phyloP scores from a whole-genome alignment of 2,888 invertebrate genomes.

The Coenonympha glycerion region DNA sequence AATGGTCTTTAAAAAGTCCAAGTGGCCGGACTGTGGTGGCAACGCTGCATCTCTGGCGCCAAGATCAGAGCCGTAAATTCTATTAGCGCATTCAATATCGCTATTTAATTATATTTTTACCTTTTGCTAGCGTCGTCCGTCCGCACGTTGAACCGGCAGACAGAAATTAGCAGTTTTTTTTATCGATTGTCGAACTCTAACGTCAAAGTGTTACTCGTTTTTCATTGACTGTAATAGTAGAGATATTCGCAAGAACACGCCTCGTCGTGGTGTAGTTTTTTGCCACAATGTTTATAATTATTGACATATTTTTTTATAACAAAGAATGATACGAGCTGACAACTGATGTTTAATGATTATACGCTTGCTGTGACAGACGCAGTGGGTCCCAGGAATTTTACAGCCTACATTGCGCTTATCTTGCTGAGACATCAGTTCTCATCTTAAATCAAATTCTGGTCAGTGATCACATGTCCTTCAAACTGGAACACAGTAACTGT shows the following conservation, averaged over 20 bases:
- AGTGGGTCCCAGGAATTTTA: too few species aligned
- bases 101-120: conserved; percentile 6
- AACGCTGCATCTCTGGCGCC: neutral
- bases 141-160: neutral
- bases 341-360: too few species aligned
- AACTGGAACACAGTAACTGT: too few species aligned
- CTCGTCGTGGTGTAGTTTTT: neutral
- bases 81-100: conserved; percentile 7
- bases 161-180: conserved; percentile 1
- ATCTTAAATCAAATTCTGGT: too few species aligned
- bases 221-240: neutral
- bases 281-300: too few species aligned
- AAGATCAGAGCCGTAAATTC: conserved; percentile 9
- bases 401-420: too few species aligned
- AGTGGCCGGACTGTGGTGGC: neutral
- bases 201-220: neutral
- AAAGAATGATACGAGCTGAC: too few species aligned
- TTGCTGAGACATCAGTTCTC: too few species aligned
- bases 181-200: neutral
- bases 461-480: too few species aligned
- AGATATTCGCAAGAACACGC: too few species aligned
- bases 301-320: too few species aligned
- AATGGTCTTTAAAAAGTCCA: neutral
- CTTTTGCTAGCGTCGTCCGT: neutral
- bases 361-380: too few species aligned